These are phyloP conservation scores for Pelecanoides urinatrix DNA, from an alignment of 2,113 vertebrate genomes.

Conservation along the genomic window DNA sequence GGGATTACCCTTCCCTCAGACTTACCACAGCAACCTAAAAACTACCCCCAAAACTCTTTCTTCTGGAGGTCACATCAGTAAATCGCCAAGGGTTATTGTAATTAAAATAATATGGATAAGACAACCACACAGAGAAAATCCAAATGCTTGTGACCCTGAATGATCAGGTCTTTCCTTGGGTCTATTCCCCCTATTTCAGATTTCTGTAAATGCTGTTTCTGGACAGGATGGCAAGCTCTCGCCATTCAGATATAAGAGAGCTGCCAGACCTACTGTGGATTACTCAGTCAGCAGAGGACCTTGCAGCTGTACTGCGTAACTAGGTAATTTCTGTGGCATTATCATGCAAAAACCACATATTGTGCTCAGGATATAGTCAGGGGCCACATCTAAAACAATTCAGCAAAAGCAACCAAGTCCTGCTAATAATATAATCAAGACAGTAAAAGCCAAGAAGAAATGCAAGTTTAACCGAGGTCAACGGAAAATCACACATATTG, in stretches of 20 bases:
- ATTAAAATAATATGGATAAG: background rate
- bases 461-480: background rate
- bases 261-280: background rate
- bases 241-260: background rate
- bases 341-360: background rate
- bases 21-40: background rate
- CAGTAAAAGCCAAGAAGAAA: background rate
- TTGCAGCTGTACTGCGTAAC: background rate
- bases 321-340: background rate
- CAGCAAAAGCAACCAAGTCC: background rate
- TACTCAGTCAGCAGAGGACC: background rate
- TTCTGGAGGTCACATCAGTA: background rate
- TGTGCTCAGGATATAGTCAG: background rate
- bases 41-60: background rate
- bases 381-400: background rate
- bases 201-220: background rate
- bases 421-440: background rate
- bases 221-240: background rate
- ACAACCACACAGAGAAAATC: background rate
- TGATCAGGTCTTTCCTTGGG: background rate
- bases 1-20: background rate
- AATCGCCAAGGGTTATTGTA: background rate
- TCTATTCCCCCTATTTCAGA: background rate
- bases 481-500: background rate
- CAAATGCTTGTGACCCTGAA: background rate